A percentile compares a stretch with the other conserved stretches of the same genome.
These are phyloP conservation scores for Mercenaria mercenaria DNA, from an alignment of 1,140 invertebrate species.

Conservation along the genomic window DNA sequence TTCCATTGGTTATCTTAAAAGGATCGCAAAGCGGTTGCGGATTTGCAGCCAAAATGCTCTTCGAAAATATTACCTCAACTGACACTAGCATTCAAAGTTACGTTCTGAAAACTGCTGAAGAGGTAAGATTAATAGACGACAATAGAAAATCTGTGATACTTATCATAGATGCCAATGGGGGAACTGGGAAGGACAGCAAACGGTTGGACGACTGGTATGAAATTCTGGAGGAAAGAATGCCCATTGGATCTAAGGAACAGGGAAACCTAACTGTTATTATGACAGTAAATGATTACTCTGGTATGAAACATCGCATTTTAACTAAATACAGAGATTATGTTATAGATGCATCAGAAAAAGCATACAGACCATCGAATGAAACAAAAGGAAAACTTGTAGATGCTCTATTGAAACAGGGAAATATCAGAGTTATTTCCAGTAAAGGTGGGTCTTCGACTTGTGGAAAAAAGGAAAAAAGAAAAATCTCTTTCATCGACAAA, in stretches of 20 bases:
- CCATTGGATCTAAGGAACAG: background rate
- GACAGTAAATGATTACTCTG: background rate
- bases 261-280: background rate
- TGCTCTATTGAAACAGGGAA: background rate
- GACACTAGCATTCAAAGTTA: background rate
- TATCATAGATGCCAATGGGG: background rate
- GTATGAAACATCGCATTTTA: background rate
- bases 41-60: constrained; percentile 25
- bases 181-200: background rate
- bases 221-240: background rate
- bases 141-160: background rate
- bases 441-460: background rate
- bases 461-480: background rate
- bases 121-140: background rate
- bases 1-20: background rate
- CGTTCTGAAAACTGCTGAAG: background rate
- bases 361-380: background rate
- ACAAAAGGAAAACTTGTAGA: background rate
- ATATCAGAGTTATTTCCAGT: background rate
- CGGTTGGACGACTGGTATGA: background rate
- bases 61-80: background rate
- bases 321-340: background rate
- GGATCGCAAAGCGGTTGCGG: background rate
- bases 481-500: background rate
- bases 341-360: background rate